Percentiles rank a stretch among this genome's conserved stretches.
Conservation (phyloP, 2,797 vertebrate species). For the Catamblyrhynchus diadema region DNA sequence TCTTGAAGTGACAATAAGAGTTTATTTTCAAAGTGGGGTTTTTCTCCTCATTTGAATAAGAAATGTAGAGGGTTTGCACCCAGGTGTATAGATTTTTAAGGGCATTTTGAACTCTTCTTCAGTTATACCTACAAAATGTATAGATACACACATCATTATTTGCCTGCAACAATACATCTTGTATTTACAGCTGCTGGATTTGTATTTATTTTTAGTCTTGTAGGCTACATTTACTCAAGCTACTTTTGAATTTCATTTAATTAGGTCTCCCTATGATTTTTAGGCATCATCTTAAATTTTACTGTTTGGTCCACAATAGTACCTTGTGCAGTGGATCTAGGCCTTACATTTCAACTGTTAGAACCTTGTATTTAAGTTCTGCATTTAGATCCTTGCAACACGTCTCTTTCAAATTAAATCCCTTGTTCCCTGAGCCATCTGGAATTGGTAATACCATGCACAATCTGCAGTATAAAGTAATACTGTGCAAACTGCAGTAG, state of each 20-base stretch:
- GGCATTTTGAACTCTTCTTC: neutral
- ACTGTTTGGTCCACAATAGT: neutral
- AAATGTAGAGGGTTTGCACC: neutral
- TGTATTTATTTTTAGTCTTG: neutral
- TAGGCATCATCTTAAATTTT: neutral
- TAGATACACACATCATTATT: neutral
- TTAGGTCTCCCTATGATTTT: neutral
- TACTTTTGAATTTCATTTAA: neutral
- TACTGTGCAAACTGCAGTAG: neutral
- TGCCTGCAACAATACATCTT: neutral
- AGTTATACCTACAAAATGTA: neutral
- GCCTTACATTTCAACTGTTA: neutral
- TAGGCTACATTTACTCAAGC: neutral
- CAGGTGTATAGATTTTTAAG: neutral
- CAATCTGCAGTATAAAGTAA: neutral
- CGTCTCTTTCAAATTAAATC: neutral
- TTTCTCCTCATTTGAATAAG: neutral
- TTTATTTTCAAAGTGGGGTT: neutral
- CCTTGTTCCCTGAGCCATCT: slow-evolving; percentile 25
- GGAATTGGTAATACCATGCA: slow-evolving; percentile 18
- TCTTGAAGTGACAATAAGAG: neutral
- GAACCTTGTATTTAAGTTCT: neutral
- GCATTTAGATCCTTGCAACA: neutral
- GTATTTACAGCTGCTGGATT: neutral
- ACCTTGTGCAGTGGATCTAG: neutral